Conservation (phyloP, 2,888 invertebrate genomes). For the Alsophila aescularia region DNA sequence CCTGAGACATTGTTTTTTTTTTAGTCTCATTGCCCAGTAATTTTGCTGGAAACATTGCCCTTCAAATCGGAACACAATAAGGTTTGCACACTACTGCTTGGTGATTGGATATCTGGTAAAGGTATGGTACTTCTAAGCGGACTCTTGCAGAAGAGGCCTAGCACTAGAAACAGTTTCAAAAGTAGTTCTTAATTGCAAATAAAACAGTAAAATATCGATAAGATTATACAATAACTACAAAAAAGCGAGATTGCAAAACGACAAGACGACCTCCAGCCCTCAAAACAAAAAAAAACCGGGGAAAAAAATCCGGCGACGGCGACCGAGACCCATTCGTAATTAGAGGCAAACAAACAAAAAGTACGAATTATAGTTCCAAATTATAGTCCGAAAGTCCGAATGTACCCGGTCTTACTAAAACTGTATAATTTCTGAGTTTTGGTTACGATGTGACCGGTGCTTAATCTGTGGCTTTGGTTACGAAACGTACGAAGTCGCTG, state of each 20-base stretch:
- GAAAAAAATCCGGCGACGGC: constrained; percentile 21
- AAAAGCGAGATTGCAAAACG: constrained; percentile 5
- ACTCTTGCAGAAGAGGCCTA: too few relatives aligned
- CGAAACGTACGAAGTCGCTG: too few relatives aligned
- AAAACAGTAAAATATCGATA: too few relatives aligned
- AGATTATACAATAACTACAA: neutral
- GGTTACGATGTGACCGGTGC: constrained; percentile 20
- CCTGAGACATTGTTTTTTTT: too few relatives aligned
- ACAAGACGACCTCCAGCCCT: constrained; percentile 10
- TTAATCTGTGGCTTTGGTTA: constrained; percentile 1
- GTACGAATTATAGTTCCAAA: constrained; percentile 70
- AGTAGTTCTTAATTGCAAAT: too few relatives aligned
- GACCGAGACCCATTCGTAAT: constrained; percentile 27
- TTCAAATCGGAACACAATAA: too few relatives aligned
- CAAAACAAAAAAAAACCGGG: constrained; percentile 3
- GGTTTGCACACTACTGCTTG: too few relatives aligned
- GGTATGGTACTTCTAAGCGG: too few relatives aligned
- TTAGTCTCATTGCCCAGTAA: too few relatives aligned
- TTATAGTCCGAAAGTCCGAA: constrained; percentile 55
- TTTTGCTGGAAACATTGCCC: too few relatives aligned
- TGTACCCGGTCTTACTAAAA: constrained; percentile 32
- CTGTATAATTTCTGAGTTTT: constrained; percentile 47
- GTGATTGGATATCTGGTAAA: too few relatives aligned
- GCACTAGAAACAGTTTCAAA: too few relatives aligned
- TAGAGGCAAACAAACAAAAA: constrained; percentile 52